Percentiles rank a stretch among this genome's conserved stretches.
Conservation (phyloP, 2,113 vertebrate species). For the Sporophila hypoxantha region DNA sequence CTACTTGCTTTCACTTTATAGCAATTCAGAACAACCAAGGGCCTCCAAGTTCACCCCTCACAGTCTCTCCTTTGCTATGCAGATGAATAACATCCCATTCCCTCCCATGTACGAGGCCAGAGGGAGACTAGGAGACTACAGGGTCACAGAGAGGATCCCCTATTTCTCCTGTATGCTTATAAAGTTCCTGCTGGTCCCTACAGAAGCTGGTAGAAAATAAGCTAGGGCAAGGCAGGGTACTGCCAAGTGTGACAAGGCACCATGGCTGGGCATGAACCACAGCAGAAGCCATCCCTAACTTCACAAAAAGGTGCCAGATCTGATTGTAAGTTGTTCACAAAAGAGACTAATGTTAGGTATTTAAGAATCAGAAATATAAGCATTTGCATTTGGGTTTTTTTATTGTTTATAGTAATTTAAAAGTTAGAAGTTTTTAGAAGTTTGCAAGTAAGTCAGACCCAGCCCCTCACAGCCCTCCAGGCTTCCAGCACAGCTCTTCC, state of each 20-base stretch:
- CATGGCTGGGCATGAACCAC: background rate
- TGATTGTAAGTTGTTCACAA: background rate
- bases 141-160: background rate
- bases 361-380: background rate
- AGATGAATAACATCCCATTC: background rate
- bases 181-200: background rate
- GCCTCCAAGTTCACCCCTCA: background rate
- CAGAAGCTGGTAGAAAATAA: background rate
- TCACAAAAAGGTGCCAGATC: background rate
- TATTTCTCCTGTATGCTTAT: background rate
- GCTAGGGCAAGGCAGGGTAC: background rate
- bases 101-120: rapidly evolving
- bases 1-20: background rate
- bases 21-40: background rate
- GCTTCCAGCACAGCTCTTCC: background rate
- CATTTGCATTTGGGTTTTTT: background rate
- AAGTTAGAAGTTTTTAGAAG: background rate
- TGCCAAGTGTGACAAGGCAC: background rate
- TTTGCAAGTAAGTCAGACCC: background rate
- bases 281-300: background rate
- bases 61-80: background rate
- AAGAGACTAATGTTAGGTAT: background rate
- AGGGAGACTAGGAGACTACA: background rate
- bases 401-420: background rate
- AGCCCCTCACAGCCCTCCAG: background rate